phyloP scores from a whole-genome alignment of 2,888 invertebrate genomes.

The Nomada fucata region DNA sequence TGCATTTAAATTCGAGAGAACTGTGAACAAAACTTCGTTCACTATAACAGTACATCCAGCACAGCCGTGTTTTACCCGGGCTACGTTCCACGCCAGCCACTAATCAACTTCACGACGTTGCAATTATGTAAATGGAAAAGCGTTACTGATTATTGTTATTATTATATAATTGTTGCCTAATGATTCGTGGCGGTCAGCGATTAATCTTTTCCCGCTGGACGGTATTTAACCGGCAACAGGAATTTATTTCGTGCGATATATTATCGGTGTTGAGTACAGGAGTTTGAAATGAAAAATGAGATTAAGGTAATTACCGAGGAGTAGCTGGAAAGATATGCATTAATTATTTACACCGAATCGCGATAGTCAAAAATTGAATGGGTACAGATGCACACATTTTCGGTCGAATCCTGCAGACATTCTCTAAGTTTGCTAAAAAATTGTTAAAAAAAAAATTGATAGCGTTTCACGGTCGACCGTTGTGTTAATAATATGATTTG shows the following conservation, averaged over 20 bases:
- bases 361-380: no score
- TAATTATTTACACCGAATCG: no score
- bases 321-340: not conserved
- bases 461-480: not conserved
- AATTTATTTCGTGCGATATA: conserved; percentile 44
- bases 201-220: conserved; percentile 46
- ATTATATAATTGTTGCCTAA: conserved; percentile 49
- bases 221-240: conserved; percentile 26
- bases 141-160: conserved; percentile 45
- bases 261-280: conserved; percentile 43
- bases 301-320: conserved; percentile 18
- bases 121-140: conserved; percentile 56
- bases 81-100: not conserved
- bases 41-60: no score
- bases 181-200: conserved; percentile 44
- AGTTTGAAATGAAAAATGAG: conserved; percentile 40
- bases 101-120: conserved; percentile 29
- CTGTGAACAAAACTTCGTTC: not conserved
- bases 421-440: not conserved
- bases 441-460: not conserved
- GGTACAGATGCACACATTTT: not conserved
- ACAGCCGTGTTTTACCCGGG: not conserved
- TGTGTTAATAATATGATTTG: conserved; percentile 13
- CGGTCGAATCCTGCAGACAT: not conserved
- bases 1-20: not conserved